These are phyloP conservation scores for Lepidurus packardi DNA, from an alignment of 1,140 invertebrate genomes.

Conservation along the genomic window DNA sequence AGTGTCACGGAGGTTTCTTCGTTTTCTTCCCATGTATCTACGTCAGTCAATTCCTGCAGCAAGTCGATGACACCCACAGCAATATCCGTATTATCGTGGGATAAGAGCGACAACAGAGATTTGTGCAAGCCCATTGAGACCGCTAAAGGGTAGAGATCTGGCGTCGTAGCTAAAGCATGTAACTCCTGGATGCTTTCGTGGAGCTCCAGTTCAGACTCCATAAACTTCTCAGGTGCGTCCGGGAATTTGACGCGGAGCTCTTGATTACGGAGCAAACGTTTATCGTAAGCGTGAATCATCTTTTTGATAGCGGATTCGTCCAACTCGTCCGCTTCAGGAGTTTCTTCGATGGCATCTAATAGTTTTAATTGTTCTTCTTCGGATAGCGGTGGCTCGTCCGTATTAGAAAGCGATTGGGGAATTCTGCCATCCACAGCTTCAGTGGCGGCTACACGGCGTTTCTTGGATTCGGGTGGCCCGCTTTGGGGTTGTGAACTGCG, in stretches of 20 bases:
- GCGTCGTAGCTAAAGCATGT: conserved; percentile 88
- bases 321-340: conserved; percentile 60
- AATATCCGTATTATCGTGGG: conserved; percentile 96
- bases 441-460: not conserved
- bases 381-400: not conserved
- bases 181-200: conserved; percentile 89
- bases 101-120: conserved; percentile 83
- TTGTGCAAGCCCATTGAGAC: conserved; percentile 84
- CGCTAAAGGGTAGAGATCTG: conserved; percentile 86
- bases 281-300: conserved; percentile 87
- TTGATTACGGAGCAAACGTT: conserved; percentile 87
- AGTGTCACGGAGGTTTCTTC: conserved; percentile 70
- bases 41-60: conserved; percentile 89
- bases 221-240: conserved; percentile 96
- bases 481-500: no score
- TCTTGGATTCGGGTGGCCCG: not conserved
- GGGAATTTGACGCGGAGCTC: conserved; percentile 98
- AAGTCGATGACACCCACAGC: conserved; percentile 74
- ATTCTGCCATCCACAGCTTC: no score
- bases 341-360: conserved; percentile 19
- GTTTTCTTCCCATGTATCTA: conserved; percentile 89
- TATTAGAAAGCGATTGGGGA: no score
- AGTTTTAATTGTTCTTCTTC: conserved; percentile 27
- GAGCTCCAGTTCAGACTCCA: conserved; percentile 97
- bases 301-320: conserved; percentile 84